Percentiles rank a stretch among this genome's conserved stretches.
These are phyloP conservation scores for Cacatua alba DNA, from an alignment of 2,113 vertebrate genomes.

Conservation along the genomic window DNA sequence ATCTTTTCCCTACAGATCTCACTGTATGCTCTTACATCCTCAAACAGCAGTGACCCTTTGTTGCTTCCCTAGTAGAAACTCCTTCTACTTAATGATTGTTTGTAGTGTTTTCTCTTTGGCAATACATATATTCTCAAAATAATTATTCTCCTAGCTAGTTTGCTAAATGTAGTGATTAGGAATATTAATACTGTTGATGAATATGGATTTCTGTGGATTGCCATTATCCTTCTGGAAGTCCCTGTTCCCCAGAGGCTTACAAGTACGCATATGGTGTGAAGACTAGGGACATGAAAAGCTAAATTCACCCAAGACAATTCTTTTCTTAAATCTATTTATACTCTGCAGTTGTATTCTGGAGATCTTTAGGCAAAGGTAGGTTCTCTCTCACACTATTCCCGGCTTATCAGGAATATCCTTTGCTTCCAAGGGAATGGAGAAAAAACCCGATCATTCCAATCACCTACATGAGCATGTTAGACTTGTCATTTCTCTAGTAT, in stretches of 20 bases:
- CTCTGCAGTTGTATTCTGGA: not conserved
- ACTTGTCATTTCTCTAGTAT: not conserved
- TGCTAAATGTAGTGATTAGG: not conserved
- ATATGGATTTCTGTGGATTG: not conserved
- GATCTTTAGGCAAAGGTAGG: conserved; percentile 13
- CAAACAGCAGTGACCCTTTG: not conserved
- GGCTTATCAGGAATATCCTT: not conserved
- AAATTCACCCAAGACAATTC: not conserved
- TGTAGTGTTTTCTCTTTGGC: not conserved
- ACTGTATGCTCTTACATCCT: not conserved
- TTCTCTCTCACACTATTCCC: not conserved
- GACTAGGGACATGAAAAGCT: not conserved
- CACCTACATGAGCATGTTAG: not conserved
- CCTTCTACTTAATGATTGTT: not conserved
- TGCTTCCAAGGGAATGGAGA: not conserved
- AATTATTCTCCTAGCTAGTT: not conserved
- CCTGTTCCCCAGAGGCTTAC: not conserved
- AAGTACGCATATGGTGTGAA: not conserved
- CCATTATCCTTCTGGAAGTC: not conserved
- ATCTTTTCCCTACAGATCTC: not conserved
- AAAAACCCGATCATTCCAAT: fast-evolving
- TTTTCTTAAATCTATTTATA: not conserved
- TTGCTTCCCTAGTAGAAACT: not conserved
- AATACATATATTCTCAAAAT: not conserved
- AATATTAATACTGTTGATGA: not conserved